Base-by-base conservation (phyloP, 2,797 vertebrate species). In the Pygocentrus nattereri region DNA sequence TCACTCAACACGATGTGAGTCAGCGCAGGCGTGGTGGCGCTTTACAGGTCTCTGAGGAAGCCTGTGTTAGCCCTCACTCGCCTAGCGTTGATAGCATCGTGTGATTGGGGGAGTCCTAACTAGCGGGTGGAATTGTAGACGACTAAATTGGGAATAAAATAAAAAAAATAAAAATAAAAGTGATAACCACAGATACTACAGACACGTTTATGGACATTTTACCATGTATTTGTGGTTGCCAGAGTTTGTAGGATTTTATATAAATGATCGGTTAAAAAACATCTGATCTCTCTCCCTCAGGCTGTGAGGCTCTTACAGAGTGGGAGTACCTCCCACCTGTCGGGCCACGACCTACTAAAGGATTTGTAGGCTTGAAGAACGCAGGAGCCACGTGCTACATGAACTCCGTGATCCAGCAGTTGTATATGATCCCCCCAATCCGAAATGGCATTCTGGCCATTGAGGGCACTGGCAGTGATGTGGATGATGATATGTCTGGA, bases 381-480 rank as follows among this genome's bases (percentile, higher is more conserved):
- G 98, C 98, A 0, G 98, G 98, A 67, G 98, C 98, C 88, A 99
- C 98, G 68, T 99, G 98, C 89, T 99, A 99, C 76, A 99, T 99
- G 98, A 99, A 99, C 93, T 99, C 98, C 18, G 98, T 99, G 84
- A 99, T 99, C 89, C 98, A 99, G 93, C 98, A 99, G 90, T 93
- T 99, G 21, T 99, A 99, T 90, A 99, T 99, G 98, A 99, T 99
- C 91, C 98, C 98, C 59, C 96, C 97, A 27, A 98, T 99, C 79
- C 94, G 97, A 82, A 98, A 98, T 15, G 97, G 97, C 88, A 97
- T 99, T 92, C 94, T 99, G 89, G 97, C 97, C 83, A 97, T 99
- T 81, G 98, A 99, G 91, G 98, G 98, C 89, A 98, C 98, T 0
- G 97, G 97, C 88, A 97, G 96, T 31, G 97, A 99, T 81, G 97